Evolutionary conservation across 2,888 invertebrate species (phyloP).

Genomic region (Netelia melanura): DNA sequence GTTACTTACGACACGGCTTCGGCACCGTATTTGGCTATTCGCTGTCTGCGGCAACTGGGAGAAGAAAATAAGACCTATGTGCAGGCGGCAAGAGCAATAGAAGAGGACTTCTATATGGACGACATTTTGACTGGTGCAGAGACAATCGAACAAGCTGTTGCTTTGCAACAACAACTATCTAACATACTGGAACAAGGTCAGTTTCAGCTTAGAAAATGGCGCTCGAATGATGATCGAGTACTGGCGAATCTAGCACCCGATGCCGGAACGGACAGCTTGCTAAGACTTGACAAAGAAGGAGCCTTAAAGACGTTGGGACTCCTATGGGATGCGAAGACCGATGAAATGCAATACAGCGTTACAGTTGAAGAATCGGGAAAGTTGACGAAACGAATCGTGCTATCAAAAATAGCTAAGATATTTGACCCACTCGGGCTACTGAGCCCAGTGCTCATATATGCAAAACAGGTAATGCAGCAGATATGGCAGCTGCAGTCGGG

Average conservation of each 20-base stretch:
- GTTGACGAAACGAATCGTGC: conserved; percentile 28
- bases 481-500: conserved; percentile 23
- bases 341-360: conserved; percentile 44
- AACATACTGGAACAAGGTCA: not conserved
- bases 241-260: conserved; percentile 10
- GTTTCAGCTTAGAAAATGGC: conserved; percentile 44
- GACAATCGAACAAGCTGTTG: conserved; percentile 18
- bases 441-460: conserved; percentile 26
- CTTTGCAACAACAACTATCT: conserved; percentile 20
- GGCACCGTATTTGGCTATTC: conserved; percentile 60
- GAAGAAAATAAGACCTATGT: too few relatives aligned
- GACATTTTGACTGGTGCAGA: too few relatives aligned
- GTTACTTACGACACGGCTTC: conserved; percentile 57
- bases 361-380: not conserved
- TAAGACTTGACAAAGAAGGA: conserved; percentile 36
- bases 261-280: conserved; percentile 27
- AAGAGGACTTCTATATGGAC: too few relatives aligned
- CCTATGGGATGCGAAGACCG: conserved; percentile 44
- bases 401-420: conserved; percentile 43
- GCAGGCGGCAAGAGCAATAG: too few relatives aligned
- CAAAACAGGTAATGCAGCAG: conserved; percentile 31
- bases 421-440: conserved; percentile 51
- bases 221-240: conserved; percentile 16
- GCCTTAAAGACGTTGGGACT: conserved; percentile 47
- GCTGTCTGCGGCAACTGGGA: too few relatives aligned